Conservation (phyloP, 2,797 vertebrate species). For the Manis javanica region DNA sequence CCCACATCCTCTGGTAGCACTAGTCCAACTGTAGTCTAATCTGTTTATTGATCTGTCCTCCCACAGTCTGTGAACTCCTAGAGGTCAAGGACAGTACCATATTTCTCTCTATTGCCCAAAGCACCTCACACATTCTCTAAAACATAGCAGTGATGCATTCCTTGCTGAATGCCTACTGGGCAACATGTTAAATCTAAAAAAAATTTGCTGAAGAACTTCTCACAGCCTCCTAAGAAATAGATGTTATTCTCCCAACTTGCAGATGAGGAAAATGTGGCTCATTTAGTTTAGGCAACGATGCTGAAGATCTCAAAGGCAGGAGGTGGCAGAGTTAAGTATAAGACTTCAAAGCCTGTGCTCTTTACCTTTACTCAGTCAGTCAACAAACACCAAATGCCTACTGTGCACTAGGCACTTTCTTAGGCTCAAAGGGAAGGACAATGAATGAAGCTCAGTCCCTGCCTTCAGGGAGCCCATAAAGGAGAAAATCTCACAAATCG, state of each 20-base stretch:
- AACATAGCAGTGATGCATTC: not conserved
- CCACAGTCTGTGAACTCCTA: not conserved
- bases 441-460: not conserved
- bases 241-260: not conserved
- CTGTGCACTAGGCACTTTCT: not conserved
- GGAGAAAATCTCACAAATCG: not conserved
- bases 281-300: not conserved
- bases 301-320: not conserved
- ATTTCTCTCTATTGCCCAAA: not conserved
- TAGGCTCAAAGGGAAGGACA: not conserved
- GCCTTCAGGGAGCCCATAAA: not conserved
- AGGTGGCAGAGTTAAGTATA: not conserved
- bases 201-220: not conserved
- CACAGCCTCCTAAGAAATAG: not conserved
- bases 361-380: not conserved
- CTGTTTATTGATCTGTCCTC: not conserved
- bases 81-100: not conserved
- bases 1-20: accelerated
- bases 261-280: not conserved
- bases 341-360: not conserved
- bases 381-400: not conserved
- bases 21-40: not conserved
- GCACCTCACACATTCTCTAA: not conserved
- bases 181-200: not conserved
- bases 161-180: not conserved